Percentiles rank a stretch among this genome's conserved stretches.
Evolutionary conservation across 2,888 invertebrate species (phyloP).

Genomic region (Synanthedon myopaeformis): DNA sequence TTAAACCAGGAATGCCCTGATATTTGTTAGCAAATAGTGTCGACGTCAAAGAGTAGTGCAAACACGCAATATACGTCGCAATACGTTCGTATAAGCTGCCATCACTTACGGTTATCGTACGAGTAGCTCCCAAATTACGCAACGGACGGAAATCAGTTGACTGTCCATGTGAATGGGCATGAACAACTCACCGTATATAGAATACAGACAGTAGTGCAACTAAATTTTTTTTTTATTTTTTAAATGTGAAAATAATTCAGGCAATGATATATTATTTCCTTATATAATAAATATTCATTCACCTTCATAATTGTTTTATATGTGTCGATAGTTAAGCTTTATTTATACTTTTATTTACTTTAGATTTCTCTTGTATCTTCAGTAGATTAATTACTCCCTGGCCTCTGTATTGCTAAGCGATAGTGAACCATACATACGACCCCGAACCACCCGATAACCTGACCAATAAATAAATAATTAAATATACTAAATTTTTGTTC

Average conservation of each 20-base stretch:
- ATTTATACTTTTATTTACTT: too few species aligned
- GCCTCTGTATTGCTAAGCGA: background rate
- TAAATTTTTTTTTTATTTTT: background rate
- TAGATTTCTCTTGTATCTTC: too few species aligned
- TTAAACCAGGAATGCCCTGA: too few species aligned
- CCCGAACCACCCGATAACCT: constrained; percentile 20
- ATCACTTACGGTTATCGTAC: background rate
- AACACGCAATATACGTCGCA: too few species aligned
- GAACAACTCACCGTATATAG: background rate
- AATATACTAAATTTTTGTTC: constrained; percentile 17
- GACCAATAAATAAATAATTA: constrained; percentile 3
- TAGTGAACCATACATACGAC: background rate
- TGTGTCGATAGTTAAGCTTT: too few species aligned
- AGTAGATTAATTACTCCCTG: too few species aligned
- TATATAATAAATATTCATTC: too few species aligned
- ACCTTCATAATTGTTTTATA: too few species aligned
- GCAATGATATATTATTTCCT: too few species aligned
- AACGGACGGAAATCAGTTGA: constrained; percentile 13
- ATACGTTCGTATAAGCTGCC: background rate
- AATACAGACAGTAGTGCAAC: constrained; percentile 1
- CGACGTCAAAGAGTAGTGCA: too few species aligned
- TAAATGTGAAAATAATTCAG: background rate
- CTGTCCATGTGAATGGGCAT: constrained; percentile 20
- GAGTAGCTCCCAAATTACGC: background rate
- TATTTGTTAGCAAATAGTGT: too few species aligned